phyloP scores from a whole-genome alignment of 2,888 invertebrate species.

The Rosalia funebris region DNA sequence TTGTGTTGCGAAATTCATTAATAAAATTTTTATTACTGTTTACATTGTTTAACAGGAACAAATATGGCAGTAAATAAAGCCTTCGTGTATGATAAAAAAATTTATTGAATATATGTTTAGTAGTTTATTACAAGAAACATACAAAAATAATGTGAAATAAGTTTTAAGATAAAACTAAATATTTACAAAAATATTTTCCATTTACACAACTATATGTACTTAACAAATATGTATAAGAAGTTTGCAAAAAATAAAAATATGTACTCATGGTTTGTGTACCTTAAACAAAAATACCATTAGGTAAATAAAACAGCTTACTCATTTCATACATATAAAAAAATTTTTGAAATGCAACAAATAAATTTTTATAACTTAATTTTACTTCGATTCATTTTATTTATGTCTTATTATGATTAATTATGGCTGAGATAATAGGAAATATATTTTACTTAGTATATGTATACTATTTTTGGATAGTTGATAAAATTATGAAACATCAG shows the following conservation, averaged over 20 bases:
- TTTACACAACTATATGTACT: neutral
- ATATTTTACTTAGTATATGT: too few species aligned
- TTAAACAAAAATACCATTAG: neutral
- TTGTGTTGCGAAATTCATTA: neutral
- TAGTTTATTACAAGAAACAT: conserved; percentile 12
- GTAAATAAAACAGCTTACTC: neutral
- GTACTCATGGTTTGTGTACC: neutral
- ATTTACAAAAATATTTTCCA: conserved; percentile 16
- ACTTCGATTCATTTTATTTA: too few species aligned
- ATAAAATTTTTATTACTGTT: too few species aligned
- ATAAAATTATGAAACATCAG: too few species aligned
- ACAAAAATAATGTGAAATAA: conserved; percentile 9
- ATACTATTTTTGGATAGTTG: too few species aligned
- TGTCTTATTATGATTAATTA: too few species aligned
- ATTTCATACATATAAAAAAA: too few species aligned
- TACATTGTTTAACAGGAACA: too few species aligned
- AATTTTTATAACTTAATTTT: too few species aligned
- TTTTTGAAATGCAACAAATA: too few species aligned
- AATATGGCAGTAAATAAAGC: too few species aligned
- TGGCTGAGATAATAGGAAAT: too few species aligned
- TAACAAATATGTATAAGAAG: neutral
- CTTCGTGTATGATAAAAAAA: conserved; percentile 8
- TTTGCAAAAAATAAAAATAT: neutral
- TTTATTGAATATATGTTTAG: conserved; percentile 14
- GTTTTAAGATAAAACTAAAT: conserved; percentile 6